Percentiles rank a stretch among this genome's conserved stretches.
Conservation (phyloP, 2,797 vertebrate species). For the Coreius guichenoti region DNA sequence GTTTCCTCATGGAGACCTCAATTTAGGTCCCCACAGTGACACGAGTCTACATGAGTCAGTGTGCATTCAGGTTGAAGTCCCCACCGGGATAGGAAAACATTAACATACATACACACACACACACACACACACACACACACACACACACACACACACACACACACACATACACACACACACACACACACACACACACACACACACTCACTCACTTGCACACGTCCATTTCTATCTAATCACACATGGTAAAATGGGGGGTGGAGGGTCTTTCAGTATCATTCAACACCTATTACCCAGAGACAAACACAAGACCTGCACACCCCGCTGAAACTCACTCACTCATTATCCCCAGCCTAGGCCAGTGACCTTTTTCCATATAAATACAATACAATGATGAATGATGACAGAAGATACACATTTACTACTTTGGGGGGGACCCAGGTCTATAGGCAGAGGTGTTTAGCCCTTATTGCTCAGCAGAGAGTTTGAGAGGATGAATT, state of each 20-base stretch:
- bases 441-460: constrained; percentile 33
- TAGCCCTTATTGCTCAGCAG: constrained; percentile 40
- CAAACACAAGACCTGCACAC: constrained; percentile 38
- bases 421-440: constrained; percentile 34
- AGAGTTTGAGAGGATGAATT: constrained; percentile 46
- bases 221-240: constrained; percentile 28
- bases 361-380: constrained; percentile 32
- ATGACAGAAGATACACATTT: constrained; percentile 48
- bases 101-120: too few relatives aligned
- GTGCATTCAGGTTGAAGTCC: too few relatives aligned
- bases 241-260: constrained; percentile 32
- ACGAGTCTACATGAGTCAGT: too few relatives aligned
- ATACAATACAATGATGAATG: constrained; percentile 52
- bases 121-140: too few relatives aligned
- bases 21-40: too few relatives aligned
- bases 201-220: constrained; percentile 7
- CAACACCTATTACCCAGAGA: constrained; percentile 53
- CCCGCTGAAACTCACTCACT: constrained; percentile 35
- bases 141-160: too few relatives aligned
- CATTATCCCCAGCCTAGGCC: constrained; percentile 36
- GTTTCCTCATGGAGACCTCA: too few relatives aligned
- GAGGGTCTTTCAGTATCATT: constrained; percentile 51
- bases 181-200: neutral
- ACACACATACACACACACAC: neutral
- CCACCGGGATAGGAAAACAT: too few relatives aligned